A percentile compares a stretch with the other conserved stretches of the same genome.
These are phyloP conservation scores for Biston stratarius DNA, from an alignment of 2,888 invertebrate species.

Conservation along the genomic window DNA sequence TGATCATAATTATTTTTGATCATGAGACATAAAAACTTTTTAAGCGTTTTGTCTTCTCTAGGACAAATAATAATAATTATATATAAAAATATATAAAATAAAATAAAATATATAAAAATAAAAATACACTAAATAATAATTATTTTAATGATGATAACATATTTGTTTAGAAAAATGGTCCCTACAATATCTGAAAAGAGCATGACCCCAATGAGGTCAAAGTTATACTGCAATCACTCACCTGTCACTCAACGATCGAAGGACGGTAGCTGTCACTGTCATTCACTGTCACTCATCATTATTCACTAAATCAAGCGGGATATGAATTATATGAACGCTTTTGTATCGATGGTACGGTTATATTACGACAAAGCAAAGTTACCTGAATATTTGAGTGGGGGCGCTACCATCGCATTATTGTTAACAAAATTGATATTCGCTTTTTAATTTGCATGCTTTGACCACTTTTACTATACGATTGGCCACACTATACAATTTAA, in stretches of 20 bases:
- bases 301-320: slow-evolving; percentile 19
- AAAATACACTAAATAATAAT: no score
- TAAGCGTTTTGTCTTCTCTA: no score
- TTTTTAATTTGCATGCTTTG: neutral
- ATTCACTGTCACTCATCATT: slow-evolving; percentile 21
- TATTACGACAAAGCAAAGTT: neutral
- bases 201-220: slow-evolving; percentile 4
- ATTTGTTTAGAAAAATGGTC: slow-evolving; percentile 5
- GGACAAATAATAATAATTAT: no score
- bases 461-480: neutral
- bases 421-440: neutral
- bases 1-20: no score
- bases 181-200: slow-evolving; percentile 10
- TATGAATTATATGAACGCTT: slow-evolving; percentile 7
- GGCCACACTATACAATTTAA: neutral
- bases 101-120: no score
- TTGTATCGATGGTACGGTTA: neutral
- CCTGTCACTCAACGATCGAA: slow-evolving; percentile 22
- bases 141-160: neutral
- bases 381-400: neutral
- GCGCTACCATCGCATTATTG: neutral
- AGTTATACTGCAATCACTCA: slow-evolving; percentile 9
- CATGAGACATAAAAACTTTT: no score
- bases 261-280: slow-evolving; percentile 27
- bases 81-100: no score